Conservation (phyloP, 2,113 vertebrate genomes). For the Noturus placidus region DNA sequence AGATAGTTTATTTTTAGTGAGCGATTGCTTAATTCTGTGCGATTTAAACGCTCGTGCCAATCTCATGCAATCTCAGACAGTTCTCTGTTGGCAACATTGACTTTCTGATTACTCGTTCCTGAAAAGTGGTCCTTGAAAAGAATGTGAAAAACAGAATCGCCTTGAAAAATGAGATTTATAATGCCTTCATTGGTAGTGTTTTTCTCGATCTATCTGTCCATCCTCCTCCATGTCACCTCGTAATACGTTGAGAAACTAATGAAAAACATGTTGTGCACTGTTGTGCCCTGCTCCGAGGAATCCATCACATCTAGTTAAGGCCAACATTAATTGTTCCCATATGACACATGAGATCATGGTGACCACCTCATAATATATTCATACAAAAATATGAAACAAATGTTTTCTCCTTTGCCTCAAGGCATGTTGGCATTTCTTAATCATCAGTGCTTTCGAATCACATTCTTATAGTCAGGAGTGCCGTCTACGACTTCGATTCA, state of each 20-base stretch:
- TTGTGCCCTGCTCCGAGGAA: slow-evolving; percentile 19
- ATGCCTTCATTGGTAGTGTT: background rate
- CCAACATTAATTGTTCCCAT: slow-evolving; percentile 40
- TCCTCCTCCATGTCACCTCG: background rate
- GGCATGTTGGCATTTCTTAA: background rate
- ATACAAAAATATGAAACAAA: slow-evolving; percentile 1
- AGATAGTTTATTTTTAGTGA: slow-evolving; percentile 7
- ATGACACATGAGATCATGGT: slow-evolving; percentile 27
- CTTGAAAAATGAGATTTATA: background rate
- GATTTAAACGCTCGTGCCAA: background rate
- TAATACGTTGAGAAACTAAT: slow-evolving; percentile 17
- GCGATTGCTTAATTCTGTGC: background rate
- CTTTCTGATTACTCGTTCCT: background rate
- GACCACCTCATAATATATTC: slow-evolving; percentile 7
- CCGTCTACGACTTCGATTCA: background rate
- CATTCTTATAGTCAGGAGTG: background rate
- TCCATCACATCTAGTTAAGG: slow-evolving; percentile 25
- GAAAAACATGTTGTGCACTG: slow-evolving; percentile 18
- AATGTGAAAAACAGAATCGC: background rate
- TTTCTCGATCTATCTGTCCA: background rate
- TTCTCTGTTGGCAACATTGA: background rate
- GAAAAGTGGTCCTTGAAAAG: background rate
- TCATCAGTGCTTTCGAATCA: background rate
- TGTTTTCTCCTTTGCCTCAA: background rate
- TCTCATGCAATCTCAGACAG: background rate